Conservation (phyloP, 2,113 vertebrate genomes). For the Nicator chloris region DNA sequence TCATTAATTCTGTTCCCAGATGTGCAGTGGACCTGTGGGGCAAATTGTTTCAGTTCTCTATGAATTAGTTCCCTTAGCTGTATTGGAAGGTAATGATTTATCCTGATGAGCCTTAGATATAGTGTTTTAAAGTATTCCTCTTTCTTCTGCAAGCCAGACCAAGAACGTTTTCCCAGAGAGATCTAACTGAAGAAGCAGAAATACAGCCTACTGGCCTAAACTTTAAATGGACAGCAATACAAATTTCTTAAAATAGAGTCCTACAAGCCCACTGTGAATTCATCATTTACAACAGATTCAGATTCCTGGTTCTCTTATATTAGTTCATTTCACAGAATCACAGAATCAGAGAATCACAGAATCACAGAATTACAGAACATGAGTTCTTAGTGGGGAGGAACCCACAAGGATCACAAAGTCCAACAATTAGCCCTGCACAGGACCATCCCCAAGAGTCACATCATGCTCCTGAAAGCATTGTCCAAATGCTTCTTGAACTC, state of each 20-base stretch:
- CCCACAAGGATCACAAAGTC: not conserved
- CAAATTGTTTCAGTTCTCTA: not conserved
- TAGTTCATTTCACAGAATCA: not conserved
- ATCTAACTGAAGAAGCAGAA: not conserved
- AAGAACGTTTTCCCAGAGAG: not conserved
- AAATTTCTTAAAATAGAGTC: not conserved
- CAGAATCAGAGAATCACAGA: not conserved
- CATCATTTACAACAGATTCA: not conserved
- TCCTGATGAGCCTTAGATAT: not conserved
- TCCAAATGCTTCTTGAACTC: not conserved
- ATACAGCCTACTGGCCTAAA: not conserved
- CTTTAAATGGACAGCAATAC: not conserved
- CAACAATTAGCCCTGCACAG: not conserved
- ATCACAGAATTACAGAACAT: not conserved
- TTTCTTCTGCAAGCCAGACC: not conserved
- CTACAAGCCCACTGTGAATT: not conserved
- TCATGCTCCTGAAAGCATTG: fast-evolving
- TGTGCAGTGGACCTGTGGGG: not conserved
- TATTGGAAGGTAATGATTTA: not conserved
- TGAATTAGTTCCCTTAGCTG: not conserved
- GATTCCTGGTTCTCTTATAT: not conserved
- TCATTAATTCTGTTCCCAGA: not conserved
- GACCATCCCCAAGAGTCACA: too few relatives aligned
- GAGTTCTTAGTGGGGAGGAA: not conserved
- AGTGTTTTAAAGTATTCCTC: not conserved